Conservation (phyloP, 2,113 vertebrate species). For the Eolophus roseicapilla region DNA sequence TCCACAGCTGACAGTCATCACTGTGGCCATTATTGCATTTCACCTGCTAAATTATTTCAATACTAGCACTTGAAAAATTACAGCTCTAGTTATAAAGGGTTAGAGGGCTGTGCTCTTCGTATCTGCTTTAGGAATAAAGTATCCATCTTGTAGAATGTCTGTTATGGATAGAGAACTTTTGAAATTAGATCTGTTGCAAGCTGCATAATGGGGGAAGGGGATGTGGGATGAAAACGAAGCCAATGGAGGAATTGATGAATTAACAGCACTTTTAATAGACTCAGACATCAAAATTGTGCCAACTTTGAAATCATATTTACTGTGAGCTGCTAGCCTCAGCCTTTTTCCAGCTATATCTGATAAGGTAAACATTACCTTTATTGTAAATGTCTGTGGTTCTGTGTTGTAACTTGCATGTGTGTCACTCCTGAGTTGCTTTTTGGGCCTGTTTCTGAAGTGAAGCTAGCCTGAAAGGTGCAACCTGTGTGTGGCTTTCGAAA, state of each 20-base stretch:
- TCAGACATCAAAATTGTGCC: neutral
- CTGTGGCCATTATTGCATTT: rapidly evolving
- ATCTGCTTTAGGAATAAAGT: neutral
- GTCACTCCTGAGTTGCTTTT: neutral
- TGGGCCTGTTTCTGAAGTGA: neutral
- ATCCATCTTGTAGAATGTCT: neutral
- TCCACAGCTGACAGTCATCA: neutral
- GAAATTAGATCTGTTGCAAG: neutral
- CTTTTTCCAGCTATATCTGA: neutral
- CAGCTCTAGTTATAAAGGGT: neutral
- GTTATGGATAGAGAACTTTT: neutral
- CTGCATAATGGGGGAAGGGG: neutral
- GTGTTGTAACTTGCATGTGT: neutral
- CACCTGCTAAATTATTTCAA: neutral
- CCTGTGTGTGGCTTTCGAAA: neutral
- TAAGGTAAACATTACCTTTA: neutral
- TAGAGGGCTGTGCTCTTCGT: neutral
- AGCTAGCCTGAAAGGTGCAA: neutral
- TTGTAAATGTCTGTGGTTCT: neutral
- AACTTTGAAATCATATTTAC: neutral
- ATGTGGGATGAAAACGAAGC: neutral
- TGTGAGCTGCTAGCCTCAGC: neutral
- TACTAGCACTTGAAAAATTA: neutral
- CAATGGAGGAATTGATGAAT: neutral
- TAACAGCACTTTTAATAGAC: neutral